Conservation (phyloP, 2,113 vertebrate genomes). For the Phaetusa simplex region DNA sequence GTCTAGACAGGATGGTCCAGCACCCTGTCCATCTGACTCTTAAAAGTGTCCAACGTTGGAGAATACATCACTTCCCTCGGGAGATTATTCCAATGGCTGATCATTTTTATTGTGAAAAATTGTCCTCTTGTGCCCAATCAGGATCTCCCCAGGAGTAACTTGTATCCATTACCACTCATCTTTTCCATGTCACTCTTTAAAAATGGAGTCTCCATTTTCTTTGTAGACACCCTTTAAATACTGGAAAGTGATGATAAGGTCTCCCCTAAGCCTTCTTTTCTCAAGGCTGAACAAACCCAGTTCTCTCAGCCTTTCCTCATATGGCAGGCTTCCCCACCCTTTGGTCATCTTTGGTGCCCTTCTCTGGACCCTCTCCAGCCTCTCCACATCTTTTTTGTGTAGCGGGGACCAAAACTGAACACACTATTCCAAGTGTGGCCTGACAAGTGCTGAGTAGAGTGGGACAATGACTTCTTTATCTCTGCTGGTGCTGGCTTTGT, state of each 20-base stretch:
- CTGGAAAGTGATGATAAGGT: background rate
- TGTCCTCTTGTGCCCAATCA: background rate
- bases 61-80: background rate
- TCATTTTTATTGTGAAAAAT: background rate
- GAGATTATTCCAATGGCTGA: background rate
- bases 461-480: background rate
- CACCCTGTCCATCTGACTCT: background rate
- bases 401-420: background rate
- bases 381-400: background rate
- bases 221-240: background rate
- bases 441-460: background rate
- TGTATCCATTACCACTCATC: background rate
- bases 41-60: background rate
- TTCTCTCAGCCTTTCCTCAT: too few species aligned
- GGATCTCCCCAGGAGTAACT: background rate
- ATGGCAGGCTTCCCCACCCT: too few species aligned
- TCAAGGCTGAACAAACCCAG: too few species aligned
- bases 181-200: background rate
- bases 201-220: background rate
- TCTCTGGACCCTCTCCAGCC: background rate
- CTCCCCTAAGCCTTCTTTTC: too few species aligned
- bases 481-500: too few species aligned
- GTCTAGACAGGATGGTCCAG: background rate
- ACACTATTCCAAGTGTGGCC: too few species aligned
- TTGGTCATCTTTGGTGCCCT: too few species aligned